Conservation (phyloP, 2,888 invertebrate species). For the Choreutis nemorana region DNA sequence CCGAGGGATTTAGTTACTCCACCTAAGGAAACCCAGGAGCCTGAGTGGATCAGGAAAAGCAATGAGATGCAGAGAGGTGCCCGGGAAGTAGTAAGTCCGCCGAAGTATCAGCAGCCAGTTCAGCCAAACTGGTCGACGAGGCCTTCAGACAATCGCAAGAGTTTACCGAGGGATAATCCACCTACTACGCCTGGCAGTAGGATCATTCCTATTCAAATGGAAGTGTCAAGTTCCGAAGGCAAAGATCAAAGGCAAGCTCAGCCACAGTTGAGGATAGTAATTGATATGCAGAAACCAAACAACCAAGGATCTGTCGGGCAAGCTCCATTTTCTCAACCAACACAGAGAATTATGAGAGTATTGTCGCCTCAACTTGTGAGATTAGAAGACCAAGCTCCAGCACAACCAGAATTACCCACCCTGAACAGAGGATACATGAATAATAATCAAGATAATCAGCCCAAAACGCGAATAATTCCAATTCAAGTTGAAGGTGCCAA, state of each 20-base stretch:
- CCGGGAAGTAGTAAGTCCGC: constrained; percentile 50
- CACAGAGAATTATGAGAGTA: constrained; percentile 62
- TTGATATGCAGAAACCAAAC: constrained; percentile 43
- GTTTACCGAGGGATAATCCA: constrained; percentile 40
- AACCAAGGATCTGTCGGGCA: constrained; percentile 11
- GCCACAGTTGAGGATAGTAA: constrained; percentile 53
- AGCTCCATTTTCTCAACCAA: constrained; percentile 44
- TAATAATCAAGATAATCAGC: constrained; percentile 37
- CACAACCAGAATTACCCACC: constrained; percentile 42
- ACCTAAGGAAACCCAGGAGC: constrained; percentile 43
- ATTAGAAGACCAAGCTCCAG: constrained; percentile 39
- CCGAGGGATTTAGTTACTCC: constrained; percentile 48
- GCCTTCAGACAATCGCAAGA: constrained; percentile 53
- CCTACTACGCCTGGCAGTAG: constrained; percentile 42
- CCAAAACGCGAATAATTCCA: constrained; percentile 68
- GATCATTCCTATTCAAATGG: constrained; percentile 74
- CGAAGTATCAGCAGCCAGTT: constrained; percentile 44
- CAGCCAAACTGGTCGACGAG: constrained; percentile 55
- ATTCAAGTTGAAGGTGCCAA: constrained; percentile 65
- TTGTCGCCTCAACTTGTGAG: constrained; percentile 61
- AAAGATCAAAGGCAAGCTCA: constrained; percentile 33
- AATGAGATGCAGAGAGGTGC: constrained; percentile 43
- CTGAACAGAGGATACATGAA: constrained; percentile 37
- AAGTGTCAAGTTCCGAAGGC: constrained; percentile 49
- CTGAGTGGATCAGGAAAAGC: constrained; percentile 55